Evolutionary conservation across 1,140 invertebrate species (phyloP).

Genomic region (Platyura marginata): DNA sequence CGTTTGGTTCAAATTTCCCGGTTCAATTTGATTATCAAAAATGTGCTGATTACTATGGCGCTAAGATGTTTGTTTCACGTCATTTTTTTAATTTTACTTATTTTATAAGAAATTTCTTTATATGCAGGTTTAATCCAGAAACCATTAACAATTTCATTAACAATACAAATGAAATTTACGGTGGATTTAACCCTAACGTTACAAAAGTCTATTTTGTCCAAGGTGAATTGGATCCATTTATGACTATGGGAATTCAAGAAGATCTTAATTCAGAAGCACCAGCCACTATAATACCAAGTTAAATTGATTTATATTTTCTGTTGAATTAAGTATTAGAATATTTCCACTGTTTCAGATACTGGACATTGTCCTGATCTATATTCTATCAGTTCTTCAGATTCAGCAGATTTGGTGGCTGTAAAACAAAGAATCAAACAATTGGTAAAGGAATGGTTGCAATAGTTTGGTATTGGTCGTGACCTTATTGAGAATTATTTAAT

Average conservation of each 20-base stretch:
- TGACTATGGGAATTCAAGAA: conserved; percentile 33
- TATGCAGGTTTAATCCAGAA: conserved; percentile 27
- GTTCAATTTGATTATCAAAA: conserved; percentile 36
- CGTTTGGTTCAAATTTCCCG: conserved; percentile 39
- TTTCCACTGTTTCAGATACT: too few relatives aligned
- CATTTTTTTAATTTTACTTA: background rate
- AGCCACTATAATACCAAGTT: background rate
- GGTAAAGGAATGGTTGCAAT: conserved; percentile 40
- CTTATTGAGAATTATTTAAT: too few relatives aligned
- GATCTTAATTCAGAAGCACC: conserved; percentile 28
- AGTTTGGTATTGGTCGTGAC: too few relatives aligned
- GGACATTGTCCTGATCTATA: conserved; percentile 60
- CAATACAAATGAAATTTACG: conserved; percentile 39
- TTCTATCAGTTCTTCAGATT: conserved; percentile 29
- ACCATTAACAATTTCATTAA: conserved; percentile 28
- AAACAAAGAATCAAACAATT: conserved; percentile 31
- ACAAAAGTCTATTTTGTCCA: conserved; percentile 36
- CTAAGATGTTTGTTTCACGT: conserved; percentile 17
- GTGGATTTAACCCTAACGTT: conserved; percentile 31
- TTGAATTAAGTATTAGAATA: too few relatives aligned
- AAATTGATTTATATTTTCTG: too few relatives aligned
- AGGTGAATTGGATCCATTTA: conserved; percentile 45
- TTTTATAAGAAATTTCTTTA: background rate
- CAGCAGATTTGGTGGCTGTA: conserved; percentile 32
- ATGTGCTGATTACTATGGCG: conserved; percentile 49